Base-by-base conservation (phyloP, 2,113 vertebrate species). In the Ctenomys sociabilis region DNA sequence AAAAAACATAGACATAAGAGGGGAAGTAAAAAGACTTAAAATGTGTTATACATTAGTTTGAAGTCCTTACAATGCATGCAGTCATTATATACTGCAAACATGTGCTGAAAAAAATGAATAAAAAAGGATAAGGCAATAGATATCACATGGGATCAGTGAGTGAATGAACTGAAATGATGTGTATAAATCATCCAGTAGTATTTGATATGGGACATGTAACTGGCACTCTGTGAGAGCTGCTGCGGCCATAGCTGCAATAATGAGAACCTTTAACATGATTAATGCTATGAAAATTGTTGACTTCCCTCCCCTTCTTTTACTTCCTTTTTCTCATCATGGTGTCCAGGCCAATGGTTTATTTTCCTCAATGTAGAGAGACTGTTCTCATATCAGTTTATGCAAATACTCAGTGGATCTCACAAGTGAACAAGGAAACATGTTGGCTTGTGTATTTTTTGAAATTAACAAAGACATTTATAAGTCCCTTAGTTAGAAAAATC, bases 401-500 rank as follows among this genome's bases (percentile, higher is more conserved):
- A 63, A 73, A 90, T 30, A 37, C 26, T 68, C 0, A 2, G n/a
- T 43, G 10, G 0, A 75, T 37, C 9, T 95, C 57, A 4, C 30
- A 80, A 49, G 73, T 22, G 43, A 80, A 75, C 19, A 43, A 72
- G 49, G 68, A 84, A 89, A 88, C 1, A 57, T 40, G 87, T 37
- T 70, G 52, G 10, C 37, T 30, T 37, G 28, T 86, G 21, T 24
- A n/a, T 14, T n/a, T 83, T 86, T 45, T 84, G n/a, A 82, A 94
- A 70, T 91, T 86, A 52, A 95, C 90, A 85, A 59, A 49, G 54
- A 35, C 43, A 52, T 72, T 87, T 92, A 26, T 45, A 72, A 93
- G n/a, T 72, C 24, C 35, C 57, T 4, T 19, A 2, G 12, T 88
- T 86, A 68, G 40, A 63, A 83, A 35, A 40, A 30, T 81, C 54